Conservation (phyloP, 2,888 invertebrate genomes). For the Eristalinus sepulchralis region DNA sequence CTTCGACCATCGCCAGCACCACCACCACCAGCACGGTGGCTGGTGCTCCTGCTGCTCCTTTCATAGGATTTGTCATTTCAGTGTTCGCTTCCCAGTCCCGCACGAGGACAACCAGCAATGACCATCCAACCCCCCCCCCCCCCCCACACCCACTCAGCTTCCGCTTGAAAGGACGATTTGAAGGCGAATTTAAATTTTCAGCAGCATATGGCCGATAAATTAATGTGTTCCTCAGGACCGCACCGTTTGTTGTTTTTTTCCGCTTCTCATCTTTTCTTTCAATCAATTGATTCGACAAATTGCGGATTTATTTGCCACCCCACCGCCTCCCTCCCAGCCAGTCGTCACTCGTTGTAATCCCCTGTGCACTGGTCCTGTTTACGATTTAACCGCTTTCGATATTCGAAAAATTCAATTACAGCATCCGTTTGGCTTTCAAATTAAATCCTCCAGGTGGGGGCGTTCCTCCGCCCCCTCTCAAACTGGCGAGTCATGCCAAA, state of each 20-base stretch:
- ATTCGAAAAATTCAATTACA: conserved; percentile 67
- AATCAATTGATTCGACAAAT: conserved; percentile 64
- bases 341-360: not conserved
- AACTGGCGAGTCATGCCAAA: not conserved
- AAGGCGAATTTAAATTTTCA: conserved; percentile 57
- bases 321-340: not conserved
- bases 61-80: conserved; percentile 33
- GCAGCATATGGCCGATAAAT: conserved; percentile 62
- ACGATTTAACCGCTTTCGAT: conserved; percentile 51
- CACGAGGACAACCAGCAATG: not conserved
- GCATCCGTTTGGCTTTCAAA: conserved; percentile 54
- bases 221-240: conserved; percentile 35
- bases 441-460: conserved; percentile 49
- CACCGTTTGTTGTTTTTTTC: not conserved
- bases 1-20: not conserved
- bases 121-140: too few species aligned
- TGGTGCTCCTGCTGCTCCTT: not conserved
- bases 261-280: conserved; percentile 16
- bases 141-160: too few species aligned
- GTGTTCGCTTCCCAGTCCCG: not conserved
- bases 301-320: conserved; percentile 26
- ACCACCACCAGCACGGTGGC: conserved; percentile 5
- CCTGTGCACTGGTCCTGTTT: conserved; percentile 25
- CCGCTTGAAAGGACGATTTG: conserved; percentile 35
- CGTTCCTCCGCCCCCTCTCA: not conserved